Conservation (phyloP, 2,888 invertebrate species). For the Zhuqinia jingwanae region DNA sequence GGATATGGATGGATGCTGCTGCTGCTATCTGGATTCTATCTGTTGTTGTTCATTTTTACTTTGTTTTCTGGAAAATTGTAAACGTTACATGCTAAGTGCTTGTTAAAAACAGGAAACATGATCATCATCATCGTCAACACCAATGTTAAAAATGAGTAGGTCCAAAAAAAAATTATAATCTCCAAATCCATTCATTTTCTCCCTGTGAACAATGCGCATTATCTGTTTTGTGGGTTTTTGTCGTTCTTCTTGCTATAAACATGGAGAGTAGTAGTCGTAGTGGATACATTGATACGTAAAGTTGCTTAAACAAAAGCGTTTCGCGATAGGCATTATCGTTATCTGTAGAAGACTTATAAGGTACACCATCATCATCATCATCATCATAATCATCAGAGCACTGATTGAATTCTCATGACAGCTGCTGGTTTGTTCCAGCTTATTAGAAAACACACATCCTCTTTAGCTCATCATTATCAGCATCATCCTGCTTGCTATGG, state of each 20-base stretch:
- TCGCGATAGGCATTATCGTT: slow-evolving; percentile 13
- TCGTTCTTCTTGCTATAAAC: slow-evolving; percentile 24
- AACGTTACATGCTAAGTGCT: slow-evolving; percentile 43
- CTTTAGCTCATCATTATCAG: slow-evolving; percentile 7
- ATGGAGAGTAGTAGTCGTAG: too few relatives aligned
- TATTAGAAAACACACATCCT: slow-evolving; percentile 14
- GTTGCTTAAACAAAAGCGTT: slow-evolving; percentile 10
- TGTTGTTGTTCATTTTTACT: background rate
- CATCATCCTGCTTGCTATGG: background rate
- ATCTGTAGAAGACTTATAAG: background rate
- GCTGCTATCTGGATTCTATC: background rate
- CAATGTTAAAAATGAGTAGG: background rate
- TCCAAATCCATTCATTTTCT: slow-evolving; percentile 14
- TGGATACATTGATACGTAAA: too few relatives aligned
- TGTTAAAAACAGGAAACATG: slow-evolving; percentile 68
- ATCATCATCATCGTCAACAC: slow-evolving; percentile 24
- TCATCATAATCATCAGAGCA: too few relatives aligned
- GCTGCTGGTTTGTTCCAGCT: slow-evolving; percentile 62
- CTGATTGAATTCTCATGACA: slow-evolving; percentile 69
- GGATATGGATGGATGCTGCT: too few relatives aligned
- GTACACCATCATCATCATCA: slow-evolving; percentile 3
- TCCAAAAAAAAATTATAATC: slow-evolving; percentile 3
- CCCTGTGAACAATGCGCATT: background rate
- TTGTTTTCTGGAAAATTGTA: slow-evolving; percentile 12
- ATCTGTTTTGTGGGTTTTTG: too few relatives aligned